Base-by-base conservation (phyloP, 2,888 invertebrate species). In the Stenchaetothrips biformis region DNA sequence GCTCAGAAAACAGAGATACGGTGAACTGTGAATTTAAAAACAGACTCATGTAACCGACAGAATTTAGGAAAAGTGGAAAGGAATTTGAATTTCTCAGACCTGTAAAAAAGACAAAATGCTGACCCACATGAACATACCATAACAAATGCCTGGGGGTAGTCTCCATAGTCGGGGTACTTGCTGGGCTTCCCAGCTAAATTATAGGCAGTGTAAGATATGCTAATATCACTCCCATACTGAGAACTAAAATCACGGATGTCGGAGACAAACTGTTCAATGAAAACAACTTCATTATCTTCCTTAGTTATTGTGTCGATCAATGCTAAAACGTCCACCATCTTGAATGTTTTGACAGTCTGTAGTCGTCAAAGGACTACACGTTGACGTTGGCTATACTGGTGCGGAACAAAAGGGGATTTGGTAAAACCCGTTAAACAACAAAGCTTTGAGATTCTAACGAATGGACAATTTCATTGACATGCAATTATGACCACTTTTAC, bases 141-240 rank as follows among this genome's bases (percentile, higher is more conserved):
- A 81, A 95, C 94, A 88, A 94, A 97, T 18, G 95, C 93, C 87
- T 95, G 93, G 13, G 95, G 94, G 88, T 94, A 96, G 86, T 97
- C 97, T 25, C 97, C 97, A 87, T 96, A 96, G 82, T 92, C 91
- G 0, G 97, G 97, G 88, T 92, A 97, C 86, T 94, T 94, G 48
- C 92, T 92, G 16, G 94, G 94, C 84, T 93, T 92, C 11, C 96
- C 96, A 80, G 93, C 92, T 81, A 97, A 90, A 88, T 97, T 97
- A 80, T 92, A 91, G 7, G 95, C 96, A 6, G 95, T 93, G 85
- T 97, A 97, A 0, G 95, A 95, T 85, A 95, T 93, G 88, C 95
- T 95, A 82, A 92, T 92, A 86, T 93, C 93, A 86, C 93, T 94
- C 82, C 96, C 97, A 88, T 97, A 97, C 87, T 95, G 95, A 0